Conservation (phyloP, 2,797 vertebrate genomes). For the Chelon labrosus region DNA sequence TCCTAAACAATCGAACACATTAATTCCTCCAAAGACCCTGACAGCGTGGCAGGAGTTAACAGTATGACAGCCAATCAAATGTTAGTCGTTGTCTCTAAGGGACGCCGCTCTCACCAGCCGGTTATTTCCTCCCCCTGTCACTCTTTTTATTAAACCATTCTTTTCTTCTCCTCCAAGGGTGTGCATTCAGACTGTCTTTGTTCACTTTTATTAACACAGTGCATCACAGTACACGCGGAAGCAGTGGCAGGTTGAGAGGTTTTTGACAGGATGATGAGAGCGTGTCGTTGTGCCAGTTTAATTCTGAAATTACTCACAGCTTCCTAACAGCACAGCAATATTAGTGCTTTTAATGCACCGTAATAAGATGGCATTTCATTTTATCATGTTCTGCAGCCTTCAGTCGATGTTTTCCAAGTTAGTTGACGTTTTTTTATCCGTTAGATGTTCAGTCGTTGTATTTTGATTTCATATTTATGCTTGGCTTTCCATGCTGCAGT, state of each 20-base stretch:
- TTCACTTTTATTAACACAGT: conserved; percentile 53
- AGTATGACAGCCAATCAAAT: conserved; percentile 74
- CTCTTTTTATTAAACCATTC: conserved; percentile 68
- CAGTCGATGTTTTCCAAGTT: not conserved
- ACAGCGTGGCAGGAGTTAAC: conserved; percentile 64
- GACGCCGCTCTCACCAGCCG: conserved; percentile 26
- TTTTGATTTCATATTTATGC: not conserved
- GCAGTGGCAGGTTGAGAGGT: conserved; percentile 49
- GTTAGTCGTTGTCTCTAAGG: conserved; percentile 69
- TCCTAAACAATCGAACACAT: conserved; percentile 54
- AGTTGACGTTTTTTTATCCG: conserved; percentile 1
- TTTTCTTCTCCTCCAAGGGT: conserved; percentile 54
- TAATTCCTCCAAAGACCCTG: conserved; percentile 51
- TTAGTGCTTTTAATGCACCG: not conserved
- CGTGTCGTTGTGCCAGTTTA: not conserved
- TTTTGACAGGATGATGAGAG: conserved; percentile 36
- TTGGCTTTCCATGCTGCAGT: not conserved
- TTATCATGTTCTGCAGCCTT: not conserved
- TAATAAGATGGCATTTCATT: conserved; percentile 16
- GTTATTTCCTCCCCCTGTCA: conserved; percentile 46
- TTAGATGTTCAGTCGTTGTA: conserved; percentile 1
- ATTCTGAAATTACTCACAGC: conserved; percentile 27
- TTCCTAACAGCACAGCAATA: conserved; percentile 1
- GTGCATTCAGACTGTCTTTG: conserved; percentile 54
- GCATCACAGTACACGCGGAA: conserved; percentile 36